Percentiles rank a stretch among this genome's conserved stretches.
Evolutionary conservation across 2,113 vertebrate species (phyloP).

Genomic region (Pleuronectes platessa): DNA sequence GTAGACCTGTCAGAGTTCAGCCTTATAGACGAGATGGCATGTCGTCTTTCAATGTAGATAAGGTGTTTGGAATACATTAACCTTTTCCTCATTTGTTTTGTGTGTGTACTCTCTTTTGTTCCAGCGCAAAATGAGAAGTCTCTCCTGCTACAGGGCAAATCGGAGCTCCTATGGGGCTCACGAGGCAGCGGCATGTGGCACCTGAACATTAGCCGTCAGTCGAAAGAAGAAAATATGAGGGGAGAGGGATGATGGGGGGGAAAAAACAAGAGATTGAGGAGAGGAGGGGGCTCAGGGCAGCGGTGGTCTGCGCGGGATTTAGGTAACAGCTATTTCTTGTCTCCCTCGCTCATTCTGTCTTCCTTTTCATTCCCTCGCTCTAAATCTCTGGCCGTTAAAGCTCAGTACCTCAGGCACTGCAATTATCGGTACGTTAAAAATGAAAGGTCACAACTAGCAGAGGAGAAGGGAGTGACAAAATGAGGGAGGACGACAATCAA

Average conservation of each 20-base stretch:
- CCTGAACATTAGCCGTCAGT: constrained; percentile 63
- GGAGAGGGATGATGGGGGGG: background rate
- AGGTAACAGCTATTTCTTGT: constrained; percentile 66
- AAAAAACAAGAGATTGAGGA: too few relatives aligned
- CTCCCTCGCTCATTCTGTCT: constrained; percentile 15
- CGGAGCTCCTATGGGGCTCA: constrained; percentile 42
- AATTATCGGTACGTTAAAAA: constrained; percentile 71
- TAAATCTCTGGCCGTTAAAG: constrained; percentile 49
- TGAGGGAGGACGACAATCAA: constrained; percentile 40
- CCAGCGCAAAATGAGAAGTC: constrained; percentile 57
- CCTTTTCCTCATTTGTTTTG: constrained; percentile 76
- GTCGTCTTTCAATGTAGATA: constrained; percentile 64
- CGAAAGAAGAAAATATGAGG: constrained; percentile 60
- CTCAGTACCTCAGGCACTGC: constrained; percentile 60
- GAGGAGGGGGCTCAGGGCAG: background rate
- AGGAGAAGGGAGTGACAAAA: constrained; percentile 56
- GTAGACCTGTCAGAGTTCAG: constrained; percentile 58
- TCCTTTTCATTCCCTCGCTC: constrained; percentile 40
- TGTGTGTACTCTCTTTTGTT: constrained; percentile 61
- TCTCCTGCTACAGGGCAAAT: constrained; percentile 44
- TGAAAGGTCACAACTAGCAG: constrained; percentile 71
- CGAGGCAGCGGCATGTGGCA: constrained; percentile 53
- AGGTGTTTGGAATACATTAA: constrained; percentile 77
- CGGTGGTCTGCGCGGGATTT: constrained; percentile 41
- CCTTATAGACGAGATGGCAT: constrained; percentile 31